Base-by-base conservation (phyloP, 2,888 invertebrate species). In the Pyrrhia umbra region DNA sequence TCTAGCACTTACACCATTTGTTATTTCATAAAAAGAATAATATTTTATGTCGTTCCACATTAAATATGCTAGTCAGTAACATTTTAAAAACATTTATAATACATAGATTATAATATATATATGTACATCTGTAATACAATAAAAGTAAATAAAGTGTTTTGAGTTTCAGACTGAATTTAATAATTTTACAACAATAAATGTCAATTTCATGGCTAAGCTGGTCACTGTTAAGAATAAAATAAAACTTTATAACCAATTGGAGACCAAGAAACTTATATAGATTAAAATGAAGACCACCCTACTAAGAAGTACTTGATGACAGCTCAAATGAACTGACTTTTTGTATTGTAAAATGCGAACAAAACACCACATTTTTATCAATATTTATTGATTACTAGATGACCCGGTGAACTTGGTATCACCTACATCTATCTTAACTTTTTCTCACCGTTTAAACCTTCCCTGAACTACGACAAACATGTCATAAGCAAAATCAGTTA, bases 61-160 rank as follows among this genome's bases (percentile, higher is more conserved):
- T 10, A 15, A 3, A 42, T 21, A 15, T 25, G 52, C 49, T 73
- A 59, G 39, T 49, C n/a, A 42, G n/a, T 21, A 27, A 60, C n/a
- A 49, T 47, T n/a, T 15, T 37, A 15, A 56, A 71, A 49, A 16
- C 23, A 54, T 39, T 42, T 71, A 63, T 67, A 71, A 68, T 70
- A 71, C 54, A 67, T 70, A 70, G 30, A 30, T 42, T 71, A 61
- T 66, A 69, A 67, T 69, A 70, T 42, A 67, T 52, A 70, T 18
- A 65, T 61, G 71, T 71, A 71, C 64, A 64, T 70, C 10, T 16
- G 73, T 65, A 27, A 47, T 20, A 51, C 8, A 51, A 65, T 16
- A 51, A 68, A 54, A 37, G 21, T 46, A 56, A 64, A 54, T 16
- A 34, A 45, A 45, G 46, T 23, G 27, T 54, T 42, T 27, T 39